Percentiles rank a stretch among this genome's conserved stretches.
Conservation (phyloP, 2,113 vertebrate species). For the Paedocypris sp. region DNA sequence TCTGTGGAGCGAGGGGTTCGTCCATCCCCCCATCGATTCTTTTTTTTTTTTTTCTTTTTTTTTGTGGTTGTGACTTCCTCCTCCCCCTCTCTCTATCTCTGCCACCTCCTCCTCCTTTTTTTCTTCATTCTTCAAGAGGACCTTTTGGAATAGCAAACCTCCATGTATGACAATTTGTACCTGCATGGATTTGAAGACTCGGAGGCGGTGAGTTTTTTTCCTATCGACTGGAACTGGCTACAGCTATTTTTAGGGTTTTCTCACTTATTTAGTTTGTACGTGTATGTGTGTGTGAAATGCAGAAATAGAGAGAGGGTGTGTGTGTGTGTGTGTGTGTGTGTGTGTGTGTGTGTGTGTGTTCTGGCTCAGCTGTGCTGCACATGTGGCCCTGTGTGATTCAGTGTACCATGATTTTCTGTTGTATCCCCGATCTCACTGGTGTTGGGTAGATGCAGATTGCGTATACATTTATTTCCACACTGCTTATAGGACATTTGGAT, state of each 20-base stretch:
- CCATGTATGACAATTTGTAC: slow-evolving; percentile 89
- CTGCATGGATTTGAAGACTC: slow-evolving; percentile 89
- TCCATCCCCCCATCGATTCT: slow-evolving; percentile 35
- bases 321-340: background rate
- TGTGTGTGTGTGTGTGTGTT: background rate
- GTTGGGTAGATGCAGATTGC: background rate
- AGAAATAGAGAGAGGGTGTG: too few species aligned
- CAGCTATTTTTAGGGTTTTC: slow-evolving; percentile 12
- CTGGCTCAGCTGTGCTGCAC: slow-evolving; percentile 34
- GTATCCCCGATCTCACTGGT: slow-evolving; percentile 33
- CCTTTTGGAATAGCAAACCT: slow-evolving; percentile 66
- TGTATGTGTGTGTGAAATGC: background rate
- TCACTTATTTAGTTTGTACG: slow-evolving; percentile 5
- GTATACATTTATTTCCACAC: too few species aligned
- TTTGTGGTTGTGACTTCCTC: slow-evolving; percentile 28
- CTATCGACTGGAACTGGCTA: background rate
- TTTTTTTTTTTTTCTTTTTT: slow-evolving; percentile 28
- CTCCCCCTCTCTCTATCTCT: slow-evolving; percentile 19
- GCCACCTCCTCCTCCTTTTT: slow-evolving; percentile 23
- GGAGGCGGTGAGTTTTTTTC: slow-evolving; percentile 71
- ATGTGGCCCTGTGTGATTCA: slow-evolving; percentile 27
- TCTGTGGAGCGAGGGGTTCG: slow-evolving; percentile 30
- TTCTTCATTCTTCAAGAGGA: slow-evolving; percentile 49
- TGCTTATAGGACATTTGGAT: too few species aligned
- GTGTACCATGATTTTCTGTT: slow-evolving; percentile 27